Evolutionary conservation across 2,113 vertebrate species (phyloP).

Genomic region (Rhadina sibilatrix): DNA sequence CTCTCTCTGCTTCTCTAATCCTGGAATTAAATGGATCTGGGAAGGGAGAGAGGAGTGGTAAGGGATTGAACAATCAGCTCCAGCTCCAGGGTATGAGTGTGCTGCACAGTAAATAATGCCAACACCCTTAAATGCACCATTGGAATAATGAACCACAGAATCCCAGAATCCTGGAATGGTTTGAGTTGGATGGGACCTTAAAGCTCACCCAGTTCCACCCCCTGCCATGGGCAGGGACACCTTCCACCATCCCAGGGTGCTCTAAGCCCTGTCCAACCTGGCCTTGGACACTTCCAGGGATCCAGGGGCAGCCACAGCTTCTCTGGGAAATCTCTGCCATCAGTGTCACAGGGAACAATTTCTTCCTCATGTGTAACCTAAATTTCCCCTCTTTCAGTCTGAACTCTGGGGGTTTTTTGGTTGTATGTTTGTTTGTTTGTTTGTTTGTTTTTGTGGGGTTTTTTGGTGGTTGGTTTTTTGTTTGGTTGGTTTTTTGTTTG

Average conservation of each 20-base stretch:
- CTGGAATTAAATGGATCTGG: background rate
- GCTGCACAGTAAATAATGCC: background rate
- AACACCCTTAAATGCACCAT: rapidly evolving
- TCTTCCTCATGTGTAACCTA: too few relatives aligned
- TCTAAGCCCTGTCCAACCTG: rapidly evolving
- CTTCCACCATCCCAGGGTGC: rapidly evolving
- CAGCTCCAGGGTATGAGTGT: background rate
- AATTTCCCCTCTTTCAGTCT: background rate
- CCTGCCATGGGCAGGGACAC: background rate
- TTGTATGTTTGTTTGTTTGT: too few relatives aligned
- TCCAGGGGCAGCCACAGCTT: background rate
- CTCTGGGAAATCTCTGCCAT: background rate
- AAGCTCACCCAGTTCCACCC: rapidly evolving
- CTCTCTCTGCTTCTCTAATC: background rate
- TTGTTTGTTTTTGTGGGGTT: too few relatives aligned
- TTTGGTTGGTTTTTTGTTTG: background rate
- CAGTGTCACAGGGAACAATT: too few relatives aligned
- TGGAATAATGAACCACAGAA: background rate
- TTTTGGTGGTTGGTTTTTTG: too few relatives aligned
- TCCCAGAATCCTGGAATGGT: background rate
- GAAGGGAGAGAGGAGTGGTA: background rate
- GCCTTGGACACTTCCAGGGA: background rate
- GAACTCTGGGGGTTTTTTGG: background rate
- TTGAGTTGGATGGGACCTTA: background rate
- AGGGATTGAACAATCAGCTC: background rate